Base-by-base conservation (phyloP, 2,888 invertebrate genomes). In the Tryphoninae sp. region DNA sequence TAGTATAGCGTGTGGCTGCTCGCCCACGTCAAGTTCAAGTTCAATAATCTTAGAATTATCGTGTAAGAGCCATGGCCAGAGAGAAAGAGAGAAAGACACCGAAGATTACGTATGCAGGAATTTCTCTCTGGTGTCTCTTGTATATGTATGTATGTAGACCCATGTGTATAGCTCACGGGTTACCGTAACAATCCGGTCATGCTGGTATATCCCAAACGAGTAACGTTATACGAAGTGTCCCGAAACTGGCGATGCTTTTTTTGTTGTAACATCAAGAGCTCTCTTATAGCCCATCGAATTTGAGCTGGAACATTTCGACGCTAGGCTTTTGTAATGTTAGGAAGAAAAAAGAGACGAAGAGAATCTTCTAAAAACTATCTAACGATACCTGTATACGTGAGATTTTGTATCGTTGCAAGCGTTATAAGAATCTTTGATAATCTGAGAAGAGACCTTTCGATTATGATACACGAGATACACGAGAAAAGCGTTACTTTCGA, bases 101-200 rank as follows among this genome's bases (percentile, higher is more conserved):
- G 80, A 69, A 84, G 84, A 89, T 91, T 90, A 91, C 86, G 85
- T 88, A 91, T 90, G 90, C 90, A 90, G 88, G 90, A 90, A 91
- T 90, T 89, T 86, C 87, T 88, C 86, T 85, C 84, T 84, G 86
- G 69, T 84, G 81, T 80, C 42, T 79, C 49, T 75, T 13, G 13
- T 13, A 45, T 45, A 45, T 45, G 13, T 45, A 3, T 45, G 13
- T 45, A 11, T 45, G 13, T 45, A 45, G 9, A 45, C 3, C 9
- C 13, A 13, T 45, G 13, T 13, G 13, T 77, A 58, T 80, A 62
- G 78, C 76, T 77, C 79, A 64, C 76, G 76, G 62, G 82, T 82
- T 82, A 82, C 82, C 82, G 82, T 82, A 82, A 82, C 82, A 73
- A 82, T 82, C 82, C 79, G 59, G 79, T 79, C 79, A 73, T 73